These are phyloP conservation scores for Meta bourneti DNA, from an alignment of 2,888 invertebrate genomes.

Conservation along the genomic window DNA sequence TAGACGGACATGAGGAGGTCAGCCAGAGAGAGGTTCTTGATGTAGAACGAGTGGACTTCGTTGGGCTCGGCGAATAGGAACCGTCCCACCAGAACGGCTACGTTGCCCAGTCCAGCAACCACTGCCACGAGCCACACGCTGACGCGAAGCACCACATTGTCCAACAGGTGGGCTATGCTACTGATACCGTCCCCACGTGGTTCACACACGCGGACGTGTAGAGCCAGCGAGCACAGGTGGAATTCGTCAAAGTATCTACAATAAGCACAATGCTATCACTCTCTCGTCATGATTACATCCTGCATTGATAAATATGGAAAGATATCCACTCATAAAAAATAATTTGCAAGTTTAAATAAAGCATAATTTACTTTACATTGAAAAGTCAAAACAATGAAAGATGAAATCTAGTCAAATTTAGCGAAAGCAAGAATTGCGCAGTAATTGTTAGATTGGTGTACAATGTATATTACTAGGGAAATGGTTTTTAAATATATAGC, in stretches of 20 bases:
- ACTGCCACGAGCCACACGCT: conserved; percentile 85
- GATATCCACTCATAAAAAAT: not conserved
- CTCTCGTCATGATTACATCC: not conserved
- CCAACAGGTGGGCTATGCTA: conserved; percentile 84
- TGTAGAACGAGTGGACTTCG: conserved; percentile 85
- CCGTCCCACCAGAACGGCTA: conserved; percentile 84
- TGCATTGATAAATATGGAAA: not conserved
- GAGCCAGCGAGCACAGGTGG: conserved; percentile 83
- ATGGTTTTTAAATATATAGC: too few relatives aligned
- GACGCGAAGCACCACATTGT: conserved; percentile 82
- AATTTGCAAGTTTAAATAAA: not conserved
- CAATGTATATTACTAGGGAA: too few relatives aligned
- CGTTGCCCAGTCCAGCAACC: conserved; percentile 84
- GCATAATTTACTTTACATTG: not conserved
- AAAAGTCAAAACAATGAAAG: not conserved
- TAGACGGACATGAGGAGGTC: conserved; percentile 86
- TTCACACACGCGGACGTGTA: conserved; percentile 84
- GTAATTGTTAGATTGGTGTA: too few relatives aligned
- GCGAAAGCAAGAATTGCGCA: too few relatives aligned
- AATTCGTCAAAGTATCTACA: conserved; percentile 84
- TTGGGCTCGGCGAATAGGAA: conserved; percentile 83
- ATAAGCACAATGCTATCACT: not conserved
- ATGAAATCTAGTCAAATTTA: too few relatives aligned
- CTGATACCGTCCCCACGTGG: conserved; percentile 85
- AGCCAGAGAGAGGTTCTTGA: conserved; percentile 85